Conservation (phyloP, 1,140 invertebrate genomes). For the Neodiprion pinetum region DNA sequence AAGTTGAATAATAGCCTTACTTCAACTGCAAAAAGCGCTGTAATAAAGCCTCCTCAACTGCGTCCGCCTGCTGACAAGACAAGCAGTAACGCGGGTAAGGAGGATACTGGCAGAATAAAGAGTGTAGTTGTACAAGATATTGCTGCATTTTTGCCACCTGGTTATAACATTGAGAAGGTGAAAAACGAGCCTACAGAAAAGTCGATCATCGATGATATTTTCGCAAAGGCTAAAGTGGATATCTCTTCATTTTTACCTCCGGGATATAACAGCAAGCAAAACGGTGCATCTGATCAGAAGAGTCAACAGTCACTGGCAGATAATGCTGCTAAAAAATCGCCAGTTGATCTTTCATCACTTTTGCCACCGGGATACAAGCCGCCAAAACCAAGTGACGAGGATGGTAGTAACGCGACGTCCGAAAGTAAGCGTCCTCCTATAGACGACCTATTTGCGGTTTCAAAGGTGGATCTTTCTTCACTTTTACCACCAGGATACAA, state of each 20-base stretch:
- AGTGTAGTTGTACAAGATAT: conserved; percentile 58
- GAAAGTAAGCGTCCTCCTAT: conserved; percentile 21
- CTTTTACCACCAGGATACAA: conserved; percentile 70
- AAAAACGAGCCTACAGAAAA: conserved; percentile 46
- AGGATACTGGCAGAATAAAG: neutral
- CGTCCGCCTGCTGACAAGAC: neutral
- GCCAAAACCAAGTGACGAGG: conserved; percentile 39
- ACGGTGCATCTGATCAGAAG: conserved; percentile 9
- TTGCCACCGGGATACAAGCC: conserved; percentile 69
- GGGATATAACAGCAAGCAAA: conserved; percentile 60
- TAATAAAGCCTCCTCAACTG: neutral
- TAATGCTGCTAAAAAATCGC: conserved; percentile 49
- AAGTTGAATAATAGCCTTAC: conserved; percentile 13
- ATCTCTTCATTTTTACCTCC: conserved; percentile 70
- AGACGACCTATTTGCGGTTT: conserved; percentile 58
- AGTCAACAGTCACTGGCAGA: neutral
- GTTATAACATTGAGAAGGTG: conserved; percentile 65
- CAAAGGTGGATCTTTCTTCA: conserved; percentile 66
- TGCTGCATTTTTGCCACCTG: conserved; percentile 71
- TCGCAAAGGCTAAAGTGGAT: conserved; percentile 65
- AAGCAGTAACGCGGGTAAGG: neutral
- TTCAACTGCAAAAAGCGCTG: conserved; percentile 21
- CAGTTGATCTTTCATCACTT: conserved; percentile 69
- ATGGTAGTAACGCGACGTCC: neutral
- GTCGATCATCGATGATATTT: conserved; percentile 30